Base-by-base conservation (phyloP, 2,113 vertebrate genomes). In the Chiloscyllium plagiosum region DNA sequence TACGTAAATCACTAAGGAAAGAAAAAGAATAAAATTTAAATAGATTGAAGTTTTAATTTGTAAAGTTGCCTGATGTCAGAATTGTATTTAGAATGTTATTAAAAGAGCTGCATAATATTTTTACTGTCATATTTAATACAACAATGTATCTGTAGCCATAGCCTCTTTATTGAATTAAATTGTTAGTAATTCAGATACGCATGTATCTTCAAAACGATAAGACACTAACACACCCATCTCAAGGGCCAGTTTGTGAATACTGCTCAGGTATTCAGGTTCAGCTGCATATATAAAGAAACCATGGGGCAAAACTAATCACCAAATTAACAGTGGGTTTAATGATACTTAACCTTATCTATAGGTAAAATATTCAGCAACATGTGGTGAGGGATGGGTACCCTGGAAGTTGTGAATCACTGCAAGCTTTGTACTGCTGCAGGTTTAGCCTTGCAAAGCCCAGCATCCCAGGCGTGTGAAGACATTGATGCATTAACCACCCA, bases 111-210 rank as follows among this genome's bases (percentile, higher is more conserved):
- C 22, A 87, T 26, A 42, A 42, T 83, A 87, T 52, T 87, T 87
- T 26, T 52, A 19, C 50, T 50, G 85, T 52, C 24, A 87, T 47
- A 29, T 52, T 29, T 24, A 87, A 87, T 52, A 52, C 20, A 52
- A 24, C 26, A 87, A 87, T 29, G 85, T 87, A 87, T 87, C 37
- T 52, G 47, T 29, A 47, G 83, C 47, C 20, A 85, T 24, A 4
- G 20, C 12, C 15, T 83, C 6, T 42, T 26, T 12, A 15, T 33
- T 56, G 50, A 89, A 89, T 56, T 89, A 29, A 89, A 56, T 33
- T 89, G 86, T 61, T 52, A 56, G 86, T 56, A 89, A 89, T 89
- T 89, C 86, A 89, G 86, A 15, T 26, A 89, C 50, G 61, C 86
- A 15, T 26, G 13, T 56, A 56, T 89, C 47, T 86, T 86, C 22